These are phyloP conservation scores for Conus ventricosus DNA, from an alignment of 1,140 invertebrate species.

Conservation along the genomic window DNA sequence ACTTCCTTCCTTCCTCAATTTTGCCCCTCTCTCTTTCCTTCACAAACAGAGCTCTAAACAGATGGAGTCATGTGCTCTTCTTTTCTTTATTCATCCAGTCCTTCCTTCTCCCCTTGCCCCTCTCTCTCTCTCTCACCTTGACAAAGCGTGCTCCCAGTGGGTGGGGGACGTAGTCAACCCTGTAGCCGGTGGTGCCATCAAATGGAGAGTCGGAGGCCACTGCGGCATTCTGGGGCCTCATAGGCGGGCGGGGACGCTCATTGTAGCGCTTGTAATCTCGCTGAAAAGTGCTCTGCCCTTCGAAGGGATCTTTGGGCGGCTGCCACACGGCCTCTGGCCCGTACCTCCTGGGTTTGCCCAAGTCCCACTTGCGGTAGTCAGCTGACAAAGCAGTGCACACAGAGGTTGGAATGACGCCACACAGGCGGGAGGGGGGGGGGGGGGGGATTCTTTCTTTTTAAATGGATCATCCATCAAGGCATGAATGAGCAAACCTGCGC, in stretches of 20 bases:
- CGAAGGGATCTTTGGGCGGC: constrained; percentile 66
- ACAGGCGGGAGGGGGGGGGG: no score
- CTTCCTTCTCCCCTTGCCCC: neutral
- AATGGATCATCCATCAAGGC: no score
- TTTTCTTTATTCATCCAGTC: no score
- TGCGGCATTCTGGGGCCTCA: constrained; percentile 66
- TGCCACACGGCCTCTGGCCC: constrained; percentile 59
- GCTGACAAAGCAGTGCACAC: constrained; percentile 51
- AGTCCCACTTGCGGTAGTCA: constrained; percentile 73
- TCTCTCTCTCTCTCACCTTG: constrained; percentile 23
- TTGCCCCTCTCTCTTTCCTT: no score
- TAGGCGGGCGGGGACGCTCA: constrained; percentile 57
- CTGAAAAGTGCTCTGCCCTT: constrained; percentile 70
- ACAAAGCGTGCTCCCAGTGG: constrained; percentile 58
- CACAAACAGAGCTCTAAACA: no score
- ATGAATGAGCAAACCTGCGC: no score
- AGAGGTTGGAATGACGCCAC: neutral
- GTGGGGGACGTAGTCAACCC: constrained; percentile 70
- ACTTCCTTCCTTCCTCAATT: no score
- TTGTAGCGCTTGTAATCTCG: constrained; percentile 69
- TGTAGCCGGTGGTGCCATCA: constrained; percentile 71
- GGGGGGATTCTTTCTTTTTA: no score
- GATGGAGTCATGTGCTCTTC: no score
- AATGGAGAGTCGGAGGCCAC: constrained; percentile 71
- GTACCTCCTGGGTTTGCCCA: constrained; percentile 56